These are phyloP conservation scores for Seriola quinqueradiata DNA, from an alignment of 2,113 vertebrate genomes.

Conservation along the genomic window DNA sequence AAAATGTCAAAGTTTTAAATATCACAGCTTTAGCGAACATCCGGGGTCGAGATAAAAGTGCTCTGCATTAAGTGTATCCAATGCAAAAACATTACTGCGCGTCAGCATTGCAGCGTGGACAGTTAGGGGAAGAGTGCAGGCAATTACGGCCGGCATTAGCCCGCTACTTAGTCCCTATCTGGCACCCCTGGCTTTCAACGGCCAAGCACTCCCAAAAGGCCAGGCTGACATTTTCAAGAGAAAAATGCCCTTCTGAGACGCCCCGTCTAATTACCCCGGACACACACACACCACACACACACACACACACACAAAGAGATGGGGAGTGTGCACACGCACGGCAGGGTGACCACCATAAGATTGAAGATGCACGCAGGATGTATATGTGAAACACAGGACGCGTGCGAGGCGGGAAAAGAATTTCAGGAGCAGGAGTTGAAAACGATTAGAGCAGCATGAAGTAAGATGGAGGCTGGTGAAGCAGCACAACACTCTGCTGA, in stretches of 20 bases:
- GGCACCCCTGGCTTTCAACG: constrained; percentile 65
- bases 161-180: constrained; percentile 59
- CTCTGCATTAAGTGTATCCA: constrained; percentile 28
- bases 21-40: not conserved
- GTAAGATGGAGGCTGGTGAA: constrained; percentile 31
- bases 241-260: constrained; percentile 74
- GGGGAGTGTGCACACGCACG: not conserved
- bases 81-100: constrained; percentile 52
- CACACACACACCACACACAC: constrained; percentile 53
- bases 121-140: constrained; percentile 50
- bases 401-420: not conserved
- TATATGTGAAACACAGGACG: not conserved
- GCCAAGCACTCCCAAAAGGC: constrained; percentile 80
- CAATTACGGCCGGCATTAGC: constrained; percentile 71
- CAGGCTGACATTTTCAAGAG: constrained; percentile 83
- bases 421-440: constrained; percentile 7
- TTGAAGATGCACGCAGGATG: not conserved
- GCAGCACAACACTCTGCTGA: constrained; percentile 31
- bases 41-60: constrained; percentile 3
- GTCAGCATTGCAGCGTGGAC: constrained; percentile 30
- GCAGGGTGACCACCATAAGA: not conserved
- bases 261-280: constrained; percentile 75
- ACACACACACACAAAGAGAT: constrained; percentile 27
- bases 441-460: constrained; percentile 32
- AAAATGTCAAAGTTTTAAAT: not conserved